Conservation (phyloP, 2,113 vertebrate species). For the Bos taurus region ARS-UCD2.0 NC_037330.1:116325001-116325500, state of each 20-base stretch:
- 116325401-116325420: not conserved
- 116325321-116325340: not conserved
- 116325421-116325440: not conserved
- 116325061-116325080: too few relatives aligned
- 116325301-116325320: too few relatives aligned
- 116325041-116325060: not conserved
- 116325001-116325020: not conserved
- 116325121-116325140: fast-evolving
- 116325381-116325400: not conserved
- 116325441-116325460: not conserved
- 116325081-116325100: not conserved
- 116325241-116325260: not conserved
- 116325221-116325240: too few relatives aligned
- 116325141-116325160: not conserved
- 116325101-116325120: too few relatives aligned
- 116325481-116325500: not conserved
- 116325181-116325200: not conserved
- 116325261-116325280: not conserved
- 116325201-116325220: not conserved
- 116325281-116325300: not conserved
- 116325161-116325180: not conserved
- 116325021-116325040: not conserved
- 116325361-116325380: not conserved
- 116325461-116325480: fast-evolving
- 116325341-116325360: not conserved